Evolutionary conservation across 2,888 invertebrate genomes (phyloP).

Genomic region (Melanargia galathea): DNA sequence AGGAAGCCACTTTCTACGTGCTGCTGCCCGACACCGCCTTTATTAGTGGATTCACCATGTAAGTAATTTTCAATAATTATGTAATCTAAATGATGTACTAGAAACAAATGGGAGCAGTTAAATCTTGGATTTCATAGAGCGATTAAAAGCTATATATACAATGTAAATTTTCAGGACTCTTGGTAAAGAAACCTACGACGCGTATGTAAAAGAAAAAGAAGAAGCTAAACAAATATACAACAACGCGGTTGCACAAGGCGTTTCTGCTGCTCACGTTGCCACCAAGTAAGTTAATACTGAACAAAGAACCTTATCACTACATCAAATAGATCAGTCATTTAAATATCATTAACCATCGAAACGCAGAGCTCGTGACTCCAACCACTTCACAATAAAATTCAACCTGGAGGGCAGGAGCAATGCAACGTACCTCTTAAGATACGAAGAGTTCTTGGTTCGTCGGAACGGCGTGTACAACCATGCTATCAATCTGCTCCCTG

Average conservation of each 20-base stretch:
- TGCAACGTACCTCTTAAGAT: constrained; percentile 86
- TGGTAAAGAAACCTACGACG: constrained; percentile 83
- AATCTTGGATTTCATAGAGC: too few species aligned
- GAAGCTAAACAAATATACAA: too few species aligned
- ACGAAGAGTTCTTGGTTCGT: constrained; percentile 86
- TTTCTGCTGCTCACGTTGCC: too few species aligned
- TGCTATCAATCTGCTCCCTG: constrained; percentile 86
- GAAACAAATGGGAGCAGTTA: too few species aligned
- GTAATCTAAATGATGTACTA: too few species aligned
- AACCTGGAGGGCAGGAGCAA: constrained; percentile 84
- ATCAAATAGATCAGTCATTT: neutral
- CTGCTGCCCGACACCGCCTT: constrained; percentile 87
- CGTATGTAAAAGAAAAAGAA: too few species aligned
- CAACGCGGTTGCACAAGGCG: too few species aligned
- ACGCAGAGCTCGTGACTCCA: too few species aligned
- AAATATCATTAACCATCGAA: constrained; percentile 17
- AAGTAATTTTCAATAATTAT: constrained; percentile 44
- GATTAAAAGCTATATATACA: too few species aligned
- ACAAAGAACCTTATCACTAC: neutral
- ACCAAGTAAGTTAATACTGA: constrained; percentile 59
- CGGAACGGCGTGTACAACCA: constrained; percentile 86
- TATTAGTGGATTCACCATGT: constrained; percentile 87
- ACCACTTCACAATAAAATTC: too few species aligned
- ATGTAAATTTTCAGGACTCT: constrained; percentile 73
- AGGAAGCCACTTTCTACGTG: constrained; percentile 85